Base-by-base conservation (phyloP, 1,140 invertebrate genomes). In the Heliconius eleuchia region DNA sequence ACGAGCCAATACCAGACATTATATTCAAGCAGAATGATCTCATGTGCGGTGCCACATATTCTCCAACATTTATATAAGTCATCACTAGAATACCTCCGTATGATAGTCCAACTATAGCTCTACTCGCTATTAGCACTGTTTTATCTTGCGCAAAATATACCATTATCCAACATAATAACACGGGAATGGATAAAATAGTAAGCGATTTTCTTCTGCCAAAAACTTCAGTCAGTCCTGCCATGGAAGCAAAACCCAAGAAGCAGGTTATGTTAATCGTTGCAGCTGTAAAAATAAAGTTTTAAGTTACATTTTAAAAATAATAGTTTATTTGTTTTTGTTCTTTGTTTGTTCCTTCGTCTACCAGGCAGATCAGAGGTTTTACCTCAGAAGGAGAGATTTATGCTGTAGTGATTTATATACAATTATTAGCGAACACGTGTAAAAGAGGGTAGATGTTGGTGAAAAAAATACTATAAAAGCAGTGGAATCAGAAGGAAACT, bases 221-320 rank as follows among this genome's bases (percentile, higher is more conserved):
- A 18, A 71, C 55, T 50, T 84, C 81, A 23, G 74, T 73, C 16
- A 81, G 23, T 30, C 77, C 13, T 16, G 30, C 77, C 23, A 83
- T 74, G 55, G 79, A 60, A 23, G 37, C 77, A 34, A 81, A 83
- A 7, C 83, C 83, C 19, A 42, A 73, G 11, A 83, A 57, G 19
- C 83, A 83, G 4, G 80, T 81, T 52, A 82, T 74, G 27, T 84
- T 84, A 37, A 81, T 79, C 11, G 74, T 70, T 8, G 83, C 82
- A 6, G 81, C 81, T 84, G 83, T 23, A 80, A 82, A 8, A 37
- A 74, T 6, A 34, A 79, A 72, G n/a, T 46, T 30, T 23, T 52
- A n/a, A 46, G 7, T 23, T 72, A 52, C 39, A 37, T 57, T 66
- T 27, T 6, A 6, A 52, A 52, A 52, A 52, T 19, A 19, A 19